A percentile compares a stretch with the other conserved stretches of the same genome.
Evolutionary conservation across 2,113 vertebrate genomes (phyloP).

Genomic region (Lepisosteus osseus): DNA sequence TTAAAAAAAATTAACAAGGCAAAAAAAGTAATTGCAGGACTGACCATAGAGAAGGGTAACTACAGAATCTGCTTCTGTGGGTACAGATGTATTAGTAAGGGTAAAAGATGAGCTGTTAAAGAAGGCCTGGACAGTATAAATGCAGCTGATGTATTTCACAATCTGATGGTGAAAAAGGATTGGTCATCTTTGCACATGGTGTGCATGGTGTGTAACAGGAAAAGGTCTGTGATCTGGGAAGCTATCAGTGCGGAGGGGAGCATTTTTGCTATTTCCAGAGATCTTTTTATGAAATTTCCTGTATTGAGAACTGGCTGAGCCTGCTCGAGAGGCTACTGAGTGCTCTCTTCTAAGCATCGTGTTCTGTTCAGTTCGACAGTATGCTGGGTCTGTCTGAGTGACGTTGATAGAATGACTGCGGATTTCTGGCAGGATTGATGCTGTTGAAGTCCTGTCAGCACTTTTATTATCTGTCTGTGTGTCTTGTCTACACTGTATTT

Average conservation of each 20-base stretch:
- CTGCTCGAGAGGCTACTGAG: background rate
- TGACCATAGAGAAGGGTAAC: too few relatives aligned
- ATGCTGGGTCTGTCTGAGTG: constrained; percentile 17
- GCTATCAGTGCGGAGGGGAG: background rate
- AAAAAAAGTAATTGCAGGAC: too few relatives aligned
- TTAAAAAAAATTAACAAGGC: too few relatives aligned
- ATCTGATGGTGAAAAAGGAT: too few relatives aligned
- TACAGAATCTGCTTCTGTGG: too few relatives aligned
- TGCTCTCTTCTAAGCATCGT: background rate
- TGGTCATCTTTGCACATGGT: too few relatives aligned
- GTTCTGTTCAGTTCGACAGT: background rate
- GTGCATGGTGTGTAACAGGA: too few relatives aligned
- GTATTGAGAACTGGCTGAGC: background rate
- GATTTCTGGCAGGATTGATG: constrained; percentile 14
- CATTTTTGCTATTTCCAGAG: background rate
- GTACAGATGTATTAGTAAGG: too few relatives aligned
- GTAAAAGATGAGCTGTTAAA: too few relatives aligned
- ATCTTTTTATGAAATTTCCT: background rate
- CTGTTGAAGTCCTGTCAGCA: constrained; percentile 22
- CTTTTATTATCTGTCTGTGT: constrained; percentile 14
- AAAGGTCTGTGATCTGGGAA: background rate
- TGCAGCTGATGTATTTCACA: too few relatives aligned
- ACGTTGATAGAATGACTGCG: constrained; percentile 15
- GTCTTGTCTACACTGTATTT: constrained; percentile 10
- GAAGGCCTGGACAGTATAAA: too few relatives aligned